phyloP scores from a whole-genome alignment of 2,797 vertebrate genomes.

The Enteromius fasciolatus region DNA sequence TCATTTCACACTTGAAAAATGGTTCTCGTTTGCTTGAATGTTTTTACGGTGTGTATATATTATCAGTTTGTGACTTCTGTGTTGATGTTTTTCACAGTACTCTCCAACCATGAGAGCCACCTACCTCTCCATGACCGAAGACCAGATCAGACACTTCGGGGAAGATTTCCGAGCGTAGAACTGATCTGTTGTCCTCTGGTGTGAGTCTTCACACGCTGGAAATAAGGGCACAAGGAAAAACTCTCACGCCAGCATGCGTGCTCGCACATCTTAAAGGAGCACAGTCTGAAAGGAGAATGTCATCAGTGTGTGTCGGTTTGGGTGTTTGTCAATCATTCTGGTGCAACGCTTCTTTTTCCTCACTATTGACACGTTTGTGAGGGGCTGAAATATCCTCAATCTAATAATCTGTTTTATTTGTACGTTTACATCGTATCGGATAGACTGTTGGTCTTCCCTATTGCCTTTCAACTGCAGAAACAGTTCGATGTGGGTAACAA shows the following conservation, averaged over 20 bases:
- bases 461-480: slow-evolving; percentile 22
- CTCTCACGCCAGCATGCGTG: slow-evolving; percentile 6
- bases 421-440: not conserved
- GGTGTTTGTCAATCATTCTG: slow-evolving; percentile 25
- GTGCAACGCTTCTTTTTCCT: slow-evolving; percentile 28
- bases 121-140: slow-evolving; percentile 91
- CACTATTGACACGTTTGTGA: slow-evolving; percentile 32
- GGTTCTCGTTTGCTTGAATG: not conserved
- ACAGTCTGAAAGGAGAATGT: not conserved
- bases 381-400: slow-evolving; percentile 18
- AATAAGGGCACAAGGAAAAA: slow-evolving; percentile 8
- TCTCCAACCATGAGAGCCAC: slow-evolving; percentile 97
- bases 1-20: slow-evolving; percentile 3
- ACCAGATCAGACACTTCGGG: slow-evolving; percentile 82
- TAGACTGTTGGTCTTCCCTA: slow-evolving; percentile 23
- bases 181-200: slow-evolving; percentile 13
- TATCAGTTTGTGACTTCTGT: slow-evolving; percentile 39
- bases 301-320: slow-evolving; percentile 20
- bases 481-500: not conserved
- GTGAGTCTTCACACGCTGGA: not conserved
- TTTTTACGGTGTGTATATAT: not conserved
- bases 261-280: not conserved
- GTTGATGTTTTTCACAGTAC: slow-evolving; percentile 79
- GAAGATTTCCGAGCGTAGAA: slow-evolving; percentile 85
- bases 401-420: slow-evolving; percentile 2